These are phyloP conservation scores for Hyppa rectilinea DNA, from an alignment of 2,888 invertebrate genomes.

Conservation along the genomic window DNA sequence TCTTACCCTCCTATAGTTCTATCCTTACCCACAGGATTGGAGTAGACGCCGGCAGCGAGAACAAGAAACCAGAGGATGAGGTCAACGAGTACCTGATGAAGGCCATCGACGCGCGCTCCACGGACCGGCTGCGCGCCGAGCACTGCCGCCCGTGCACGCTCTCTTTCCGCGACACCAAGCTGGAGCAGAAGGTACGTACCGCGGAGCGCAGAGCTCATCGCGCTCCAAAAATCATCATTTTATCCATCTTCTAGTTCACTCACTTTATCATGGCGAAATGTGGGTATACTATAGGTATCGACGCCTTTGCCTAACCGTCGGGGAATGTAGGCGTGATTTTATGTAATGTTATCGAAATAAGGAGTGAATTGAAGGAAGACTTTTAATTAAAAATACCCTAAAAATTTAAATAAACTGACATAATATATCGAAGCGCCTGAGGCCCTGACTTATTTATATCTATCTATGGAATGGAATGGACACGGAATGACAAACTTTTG, in stretches of 20 bases:
- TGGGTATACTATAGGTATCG: too few relatives aligned
- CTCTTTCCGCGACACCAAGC: slow-evolving; percentile 94
- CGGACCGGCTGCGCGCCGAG: slow-evolving; percentile 96
- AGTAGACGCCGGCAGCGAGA: slow-evolving; percentile 92
- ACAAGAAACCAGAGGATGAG: slow-evolving; percentile 97
- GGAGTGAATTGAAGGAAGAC: too few relatives aligned
- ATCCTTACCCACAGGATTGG: slow-evolving; percentile 91
- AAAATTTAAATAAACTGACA: too few relatives aligned
- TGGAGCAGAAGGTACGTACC: slow-evolving; percentile 94
- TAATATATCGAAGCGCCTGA: too few relatives aligned
- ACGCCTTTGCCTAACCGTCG: too few relatives aligned
- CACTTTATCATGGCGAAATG: too few relatives aligned
- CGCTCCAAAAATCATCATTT: neutral
- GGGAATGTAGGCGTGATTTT: too few relatives aligned
- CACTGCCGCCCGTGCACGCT: slow-evolving; percentile 96
- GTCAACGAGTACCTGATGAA: slow-evolving; percentile 99
- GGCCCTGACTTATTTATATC: too few relatives aligned
- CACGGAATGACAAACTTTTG: too few relatives aligned
- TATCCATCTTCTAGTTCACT: neutral
- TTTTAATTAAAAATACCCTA: too few relatives aligned
- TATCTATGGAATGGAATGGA: too few relatives aligned
- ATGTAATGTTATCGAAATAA: too few relatives aligned
- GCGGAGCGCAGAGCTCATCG: neutral
- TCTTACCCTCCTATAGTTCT: slow-evolving; percentile 19
- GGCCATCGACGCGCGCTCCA: slow-evolving; percentile 98